Base-by-base conservation (phyloP, 2,888 invertebrate species). In the Nipponacmea schrenckii region DNA sequence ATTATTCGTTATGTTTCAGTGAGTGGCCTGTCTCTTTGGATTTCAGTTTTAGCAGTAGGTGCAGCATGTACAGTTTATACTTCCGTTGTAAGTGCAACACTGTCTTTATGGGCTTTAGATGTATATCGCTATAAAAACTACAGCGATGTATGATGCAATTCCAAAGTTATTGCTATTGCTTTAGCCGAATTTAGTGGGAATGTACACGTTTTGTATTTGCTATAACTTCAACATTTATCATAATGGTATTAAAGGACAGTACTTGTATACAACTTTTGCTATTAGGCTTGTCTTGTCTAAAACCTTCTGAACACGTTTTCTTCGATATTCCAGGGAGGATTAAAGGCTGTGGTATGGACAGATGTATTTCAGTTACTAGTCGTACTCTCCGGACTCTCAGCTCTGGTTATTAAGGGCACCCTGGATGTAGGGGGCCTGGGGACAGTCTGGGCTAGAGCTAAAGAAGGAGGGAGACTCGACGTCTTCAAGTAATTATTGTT, bases 301-400 rank as follows among this genome's bases (percentile, higher is more conserved):
- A 31, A 5, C 5, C 5, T 31, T 31, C 31, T 31, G 2, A 31
- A 2, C 31, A 31, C 31, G 31, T 7, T 39, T 20, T 10, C 15
- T n/a, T 62, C 46, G 8, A n/a, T 44, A 31, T 77, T 81, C 7
- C 78, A 90, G 90, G 90, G 90, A 39, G 90, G 90, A 5, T 82
- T 89, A 67, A 84, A 85, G 64, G 89, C 89, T 3, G 90, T 89
- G 45, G 87, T 90, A 72, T 87, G 87, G 84, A 90, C 89, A 0
- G 89, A 89, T 72, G 85, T 86, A 0, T 81, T 89, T 31, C 90
- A 90, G 80, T 87, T 89, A 83, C 39, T 84, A 4, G 76, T 90
- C n/a, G 89, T 90, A 48, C 80, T 89, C 68, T 77, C 83, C 12
- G 87, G 87, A 5, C 79, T 90, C 56, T 62, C 87, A 4, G 83